Base-by-base conservation (phyloP, 1,140 invertebrate genomes). In the Araneus ventricosus region DNA sequence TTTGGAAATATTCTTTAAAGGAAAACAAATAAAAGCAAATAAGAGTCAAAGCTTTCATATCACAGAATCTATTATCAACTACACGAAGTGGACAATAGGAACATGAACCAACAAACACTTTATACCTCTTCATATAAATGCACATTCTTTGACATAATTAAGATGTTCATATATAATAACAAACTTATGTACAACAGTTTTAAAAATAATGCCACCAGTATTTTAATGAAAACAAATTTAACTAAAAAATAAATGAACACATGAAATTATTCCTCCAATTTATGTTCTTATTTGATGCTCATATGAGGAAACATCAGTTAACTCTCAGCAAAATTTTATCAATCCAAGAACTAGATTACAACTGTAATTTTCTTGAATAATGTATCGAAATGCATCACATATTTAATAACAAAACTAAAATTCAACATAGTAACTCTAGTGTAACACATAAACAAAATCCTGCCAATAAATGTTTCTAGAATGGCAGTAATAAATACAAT, bases 401-500 rank as follows among this genome's bases (percentile, higher is more conserved):
- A 27, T 75, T 20, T 75, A n/a, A 90, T 14, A 80, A 57, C 5
- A 63, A 61, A 61, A 45, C 2, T n/a, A 88, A 70, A 88, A 87
- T 39, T 30, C 24, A 61, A 87, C 41, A n/a, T 45, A 84, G n/a
- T 24, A n/a, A 17, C 30, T 30, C 34, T 70, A 63, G 17, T 87
- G 22, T 61, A 87, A 87, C 52, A 75, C 52, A 87, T 87, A 87
- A 61, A 87, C 85, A 39, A 87, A 87, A 63, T 30, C 30, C 70
- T 90, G 88, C 88, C 88, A 90, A 57, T 14, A 90, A 52, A 59
- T 30, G 22, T 63, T 88, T 88, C 34, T 87, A 79, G 39, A 79
- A 88, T 75, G 87, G 45, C 87, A 75, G 87, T 90, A 90, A 79
- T 27, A 79, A 57, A 90, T 90, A 90, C 88, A 79, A 80, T 90